Base-by-base conservation (phyloP, 2,888 invertebrate species). In the Exocentrus adspersus region DNA sequence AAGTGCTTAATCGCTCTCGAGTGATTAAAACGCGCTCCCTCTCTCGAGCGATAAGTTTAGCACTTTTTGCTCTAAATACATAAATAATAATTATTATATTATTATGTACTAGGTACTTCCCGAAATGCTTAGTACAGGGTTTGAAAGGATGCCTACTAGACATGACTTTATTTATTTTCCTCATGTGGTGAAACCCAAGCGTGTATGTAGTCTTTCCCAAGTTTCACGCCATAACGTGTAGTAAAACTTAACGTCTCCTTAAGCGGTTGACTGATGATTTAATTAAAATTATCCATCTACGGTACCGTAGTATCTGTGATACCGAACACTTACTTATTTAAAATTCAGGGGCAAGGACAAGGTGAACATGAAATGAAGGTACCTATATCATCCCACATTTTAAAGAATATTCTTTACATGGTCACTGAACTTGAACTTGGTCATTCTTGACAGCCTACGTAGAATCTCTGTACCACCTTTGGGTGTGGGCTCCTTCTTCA, bases 291-390 rank as follows among this genome's bases (percentile, higher is more conserved):
- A 17, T n/a, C 16, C 51, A 32, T 16, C 46, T 14, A 51, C 28
- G 17, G n/a, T 32, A 16, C 14, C 30, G 16, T 12, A n/a, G 21
- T 37, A 5, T 53, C n/a, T 7, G 14, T 20, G 19, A 43, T 54
- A 14, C 20, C 16, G n/a, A 54, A 24, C 20, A 28, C 28, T 20
- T 43, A 9, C n/a, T 43, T 41, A 54, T 42, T 54, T 16, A 43
- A 16, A 57, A 46, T 57, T 45, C 57, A 57, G 7, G 57, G 32
- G 28, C 57, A 57, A 57, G 57, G 46, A 57, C 57, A 57, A 57
- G 46, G 57, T 57, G 37, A 57, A 30, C 57, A 20, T 12, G 46
- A 10, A 57, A 46, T 57, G n/a, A n/a, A n/a, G 32, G 37, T 56
- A 28, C n/a, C 21, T 30, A 17, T 21, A 42, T 42, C 42, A 54